These are phyloP conservation scores for Coregonus clupeaformis DNA, from an alignment of 2,113 vertebrate species.

Conservation along the genomic window DNA sequence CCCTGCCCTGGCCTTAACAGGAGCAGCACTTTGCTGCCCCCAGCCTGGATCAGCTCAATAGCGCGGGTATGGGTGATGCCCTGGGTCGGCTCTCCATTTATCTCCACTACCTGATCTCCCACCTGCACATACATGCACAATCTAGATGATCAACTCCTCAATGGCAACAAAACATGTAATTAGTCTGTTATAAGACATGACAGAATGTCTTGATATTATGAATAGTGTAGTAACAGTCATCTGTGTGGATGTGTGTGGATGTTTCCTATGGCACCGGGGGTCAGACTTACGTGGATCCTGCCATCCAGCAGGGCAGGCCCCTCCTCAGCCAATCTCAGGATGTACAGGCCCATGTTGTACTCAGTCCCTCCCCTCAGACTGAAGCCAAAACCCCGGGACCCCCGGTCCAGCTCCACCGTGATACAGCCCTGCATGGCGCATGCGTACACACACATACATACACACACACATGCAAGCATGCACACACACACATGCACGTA, in stretches of 20 bases:
- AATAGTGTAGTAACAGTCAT: slow-evolving; percentile 49
- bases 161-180: not conserved
- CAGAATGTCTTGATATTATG: slow-evolving; percentile 38
- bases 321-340: slow-evolving; percentile 92
- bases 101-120: slow-evolving; percentile 98
- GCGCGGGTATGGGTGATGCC: slow-evolving; percentile 96
- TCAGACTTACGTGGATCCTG: slow-evolving; percentile 85
- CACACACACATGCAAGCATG: slow-evolving; percentile 6
- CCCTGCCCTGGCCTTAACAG: slow-evolving; percentile 90
- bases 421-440: slow-evolving; percentile 82
- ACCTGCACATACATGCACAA: slow-evolving; percentile 74
- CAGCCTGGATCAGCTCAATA: slow-evolving; percentile 97
- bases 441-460: not conserved
- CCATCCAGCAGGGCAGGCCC: slow-evolving; percentile 89
- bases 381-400: slow-evolving; percentile 90
- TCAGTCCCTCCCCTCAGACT: slow-evolving; percentile 95
- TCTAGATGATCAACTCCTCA: not conserved
- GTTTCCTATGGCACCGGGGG: not conserved
- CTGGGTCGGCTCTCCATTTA: slow-evolving; percentile 94
- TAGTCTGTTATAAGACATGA: slow-evolving; percentile 15
- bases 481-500: slow-evolving; percentile 6
- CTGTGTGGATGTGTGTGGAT: slow-evolving; percentile 10
- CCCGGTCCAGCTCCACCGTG: slow-evolving; percentile 87
- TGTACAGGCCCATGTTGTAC: slow-evolving; percentile 98
- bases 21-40: slow-evolving; percentile 90